A percentile compares a stretch with the other conserved stretches of the same genome.
Evolutionary conservation across 2,888 invertebrate genomes (phyloP).

Genomic region (Athalia cordata): DNA sequence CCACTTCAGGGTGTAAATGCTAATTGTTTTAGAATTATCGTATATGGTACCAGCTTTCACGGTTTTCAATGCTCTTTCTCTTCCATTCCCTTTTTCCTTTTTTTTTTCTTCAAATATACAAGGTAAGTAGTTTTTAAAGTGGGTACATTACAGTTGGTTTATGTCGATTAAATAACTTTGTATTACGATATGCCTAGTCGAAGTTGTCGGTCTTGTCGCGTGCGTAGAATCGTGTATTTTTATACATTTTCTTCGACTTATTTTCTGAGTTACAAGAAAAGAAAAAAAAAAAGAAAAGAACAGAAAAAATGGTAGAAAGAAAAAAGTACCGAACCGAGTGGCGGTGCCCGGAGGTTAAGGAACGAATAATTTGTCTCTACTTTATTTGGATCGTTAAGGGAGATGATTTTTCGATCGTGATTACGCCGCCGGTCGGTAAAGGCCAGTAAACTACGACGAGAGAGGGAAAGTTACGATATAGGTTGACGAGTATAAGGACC

Average conservation of each 20-base stretch:
- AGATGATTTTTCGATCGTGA: slow-evolving; percentile 44
- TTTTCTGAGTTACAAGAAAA: no score
- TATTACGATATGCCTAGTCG: slow-evolving; percentile 1
- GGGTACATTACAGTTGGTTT: slow-evolving; percentile 25
- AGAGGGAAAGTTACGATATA: slow-evolving; percentile 26
- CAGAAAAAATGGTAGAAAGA: not conserved
- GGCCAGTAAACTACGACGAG: slow-evolving; percentile 8
- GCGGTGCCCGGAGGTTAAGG: slow-evolving; percentile 1
- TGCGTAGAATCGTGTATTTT: slow-evolving; percentile 20
- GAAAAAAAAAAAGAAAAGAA: not conserved
- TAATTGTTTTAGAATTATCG: slow-evolving; percentile 26
- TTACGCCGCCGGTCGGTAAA: slow-evolving; percentile 22
- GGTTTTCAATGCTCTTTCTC: slow-evolving; percentile 12
- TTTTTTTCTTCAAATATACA: no score
- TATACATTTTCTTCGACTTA: not conserved
- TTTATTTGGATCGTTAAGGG: slow-evolving; percentile 29
- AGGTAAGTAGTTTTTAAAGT: not conserved
- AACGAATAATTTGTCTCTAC: slow-evolving; percentile 41
- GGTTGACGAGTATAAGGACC: slow-evolving; percentile 1
- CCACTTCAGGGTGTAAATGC: slow-evolving; percentile 33
- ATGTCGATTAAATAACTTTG: slow-evolving; percentile 28
- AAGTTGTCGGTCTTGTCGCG: slow-evolving; percentile 16
- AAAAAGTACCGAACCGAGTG: not conserved
- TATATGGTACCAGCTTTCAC: slow-evolving; percentile 29
- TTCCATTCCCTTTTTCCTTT: no score